Conservation (phyloP, 2,113 vertebrate species). For the Gadus macrocephalus region DNA sequence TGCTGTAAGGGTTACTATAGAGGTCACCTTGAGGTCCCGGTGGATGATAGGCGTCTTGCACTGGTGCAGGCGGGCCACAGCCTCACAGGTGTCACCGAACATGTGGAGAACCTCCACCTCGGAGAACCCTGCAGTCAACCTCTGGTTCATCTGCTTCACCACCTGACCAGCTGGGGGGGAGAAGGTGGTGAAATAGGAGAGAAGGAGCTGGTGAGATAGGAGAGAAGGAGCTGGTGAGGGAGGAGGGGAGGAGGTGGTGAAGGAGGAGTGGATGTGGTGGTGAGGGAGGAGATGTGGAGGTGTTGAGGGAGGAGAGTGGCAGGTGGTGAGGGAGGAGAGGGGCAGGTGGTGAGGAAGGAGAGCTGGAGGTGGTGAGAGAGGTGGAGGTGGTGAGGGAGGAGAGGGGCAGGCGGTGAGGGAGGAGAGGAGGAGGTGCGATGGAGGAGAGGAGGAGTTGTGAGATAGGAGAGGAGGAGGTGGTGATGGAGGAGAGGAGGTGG, state of each 20-base stretch:
- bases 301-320: no score
- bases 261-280: no score
- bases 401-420: no score
- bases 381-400: no score
- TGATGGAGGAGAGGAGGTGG: conserved; percentile 6
- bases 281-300: no score
- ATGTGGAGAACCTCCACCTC: conserved; percentile 88
- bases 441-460: conserved; percentile 13
- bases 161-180: conserved; percentile 85
- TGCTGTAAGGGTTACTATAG: no score
- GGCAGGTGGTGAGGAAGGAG: no score
- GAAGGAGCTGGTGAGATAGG: background rate
- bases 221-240: background rate
- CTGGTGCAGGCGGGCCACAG: conserved; percentile 91
- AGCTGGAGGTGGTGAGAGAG: no score
- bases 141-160: conserved; percentile 97
- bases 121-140: conserved; percentile 84
- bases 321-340: no score
- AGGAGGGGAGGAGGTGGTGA: background rate
- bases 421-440: no score
- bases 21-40: conserved; percentile 88
- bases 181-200: background rate
- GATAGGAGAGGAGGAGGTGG: background rate
- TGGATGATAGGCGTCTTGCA: conserved; percentile 96
- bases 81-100: conserved; percentile 94